Evolutionary conservation across 2,797 vertebrate species (phyloP).

Genomic region (Dermochelys coriacea): DNA sequence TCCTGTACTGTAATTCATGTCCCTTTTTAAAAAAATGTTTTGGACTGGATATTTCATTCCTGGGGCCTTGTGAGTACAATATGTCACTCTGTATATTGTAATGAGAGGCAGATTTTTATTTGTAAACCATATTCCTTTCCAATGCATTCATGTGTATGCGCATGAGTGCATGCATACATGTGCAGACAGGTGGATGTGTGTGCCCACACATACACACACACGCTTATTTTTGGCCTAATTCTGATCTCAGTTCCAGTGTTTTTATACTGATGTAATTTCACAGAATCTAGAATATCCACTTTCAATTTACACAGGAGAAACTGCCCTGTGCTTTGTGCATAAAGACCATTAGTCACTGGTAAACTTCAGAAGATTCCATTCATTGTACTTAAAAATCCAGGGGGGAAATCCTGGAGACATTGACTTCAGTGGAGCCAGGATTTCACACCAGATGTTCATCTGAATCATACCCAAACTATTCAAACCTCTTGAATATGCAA

Average conservation of each 20-base stretch:
- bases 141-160: not conserved
- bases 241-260: not conserved
- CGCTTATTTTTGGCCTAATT: not conserved
- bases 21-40: constrained; percentile 47
- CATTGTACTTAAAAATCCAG: not conserved
- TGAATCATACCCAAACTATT: not conserved
- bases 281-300: not conserved
- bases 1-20: constrained; percentile 45
- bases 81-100: rapidly evolving
- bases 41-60: constrained; percentile 60
- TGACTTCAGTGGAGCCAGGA: not conserved
- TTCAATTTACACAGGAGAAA: constrained; percentile 12
- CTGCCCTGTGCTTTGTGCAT: not conserved
- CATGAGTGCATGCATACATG: not conserved
- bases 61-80: constrained; percentile 20
- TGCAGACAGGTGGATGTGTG: rapidly evolving
- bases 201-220: too few relatives aligned
- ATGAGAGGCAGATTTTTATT: not conserved
- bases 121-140: rapidly evolving
- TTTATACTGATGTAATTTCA: not conserved
- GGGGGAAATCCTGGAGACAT: not conserved
- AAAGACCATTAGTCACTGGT: not conserved
- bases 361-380: not conserved
- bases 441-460: not conserved
- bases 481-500: not conserved